Percentiles rank a stretch among this genome's conserved stretches.
Conservation (phyloP, 2,797 vertebrate species). For the Tachyglossus aculeatus region DNA sequence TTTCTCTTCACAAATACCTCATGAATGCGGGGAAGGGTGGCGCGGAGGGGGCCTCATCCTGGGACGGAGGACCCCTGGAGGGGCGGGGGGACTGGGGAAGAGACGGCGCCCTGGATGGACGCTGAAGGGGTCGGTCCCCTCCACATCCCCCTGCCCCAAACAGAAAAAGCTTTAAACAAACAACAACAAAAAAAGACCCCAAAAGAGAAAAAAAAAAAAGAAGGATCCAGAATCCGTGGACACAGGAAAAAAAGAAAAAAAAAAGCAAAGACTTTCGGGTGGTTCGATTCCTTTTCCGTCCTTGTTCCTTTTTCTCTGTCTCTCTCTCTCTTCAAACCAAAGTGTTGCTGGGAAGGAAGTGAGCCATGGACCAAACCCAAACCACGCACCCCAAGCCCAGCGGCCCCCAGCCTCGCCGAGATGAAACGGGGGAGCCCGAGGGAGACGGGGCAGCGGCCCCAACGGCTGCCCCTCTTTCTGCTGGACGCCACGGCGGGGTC, state of each 20-base stretch:
- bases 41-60: too few species aligned
- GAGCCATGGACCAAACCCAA: slow-evolving; percentile 61
- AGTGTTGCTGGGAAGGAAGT: slow-evolving; percentile 70
- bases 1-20: slow-evolving; percentile 75
- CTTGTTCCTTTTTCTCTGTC: slow-evolving; percentile 56
- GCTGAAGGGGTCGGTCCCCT: slow-evolving; percentile 18
- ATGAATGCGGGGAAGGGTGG: slow-evolving; percentile 60
- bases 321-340: slow-evolving; percentile 69
- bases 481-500: slow-evolving; percentile 52
- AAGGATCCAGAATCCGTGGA: slow-evolving; percentile 68
- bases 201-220: slow-evolving; percentile 34
- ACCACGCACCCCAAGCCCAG: background rate
- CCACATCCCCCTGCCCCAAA: slow-evolving; percentile 43
- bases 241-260: slow-evolving; percentile 60
- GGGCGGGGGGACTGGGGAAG: slow-evolving; percentile 49
- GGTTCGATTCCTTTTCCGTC: slow-evolving; percentile 52
- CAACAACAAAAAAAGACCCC: slow-evolving; percentile 40
- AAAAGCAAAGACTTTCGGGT: slow-evolving; percentile 58
- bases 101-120: slow-evolving; percentile 51
- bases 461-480: slow-evolving; percentile 47
- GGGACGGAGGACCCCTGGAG: too few species aligned
- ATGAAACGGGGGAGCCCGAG: slow-evolving; percentile 22
- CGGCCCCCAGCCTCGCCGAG: slow-evolving; percentile 28
- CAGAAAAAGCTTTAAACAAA: slow-evolving; percentile 66
- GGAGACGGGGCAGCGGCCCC: background rate